Conservation (phyloP, 1,140 invertebrate genomes). For the Hylaeus anthracinus region DNA sequence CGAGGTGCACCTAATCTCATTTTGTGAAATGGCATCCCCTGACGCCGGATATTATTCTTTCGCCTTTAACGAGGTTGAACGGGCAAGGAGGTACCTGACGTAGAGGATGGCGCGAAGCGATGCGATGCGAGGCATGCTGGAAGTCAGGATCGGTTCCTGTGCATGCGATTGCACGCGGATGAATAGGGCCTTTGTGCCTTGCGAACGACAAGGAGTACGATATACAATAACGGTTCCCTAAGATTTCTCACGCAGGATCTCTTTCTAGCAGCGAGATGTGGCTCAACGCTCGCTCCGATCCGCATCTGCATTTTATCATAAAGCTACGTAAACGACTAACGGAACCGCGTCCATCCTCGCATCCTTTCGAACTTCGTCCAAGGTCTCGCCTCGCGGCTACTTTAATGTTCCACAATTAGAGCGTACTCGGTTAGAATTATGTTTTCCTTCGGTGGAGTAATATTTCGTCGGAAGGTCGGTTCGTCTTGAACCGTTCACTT, state of each 20-base stretch:
- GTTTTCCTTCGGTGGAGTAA: too few relatives aligned
- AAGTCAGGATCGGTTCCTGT: conserved; percentile 64
- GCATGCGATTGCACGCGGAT: conserved; percentile 63
- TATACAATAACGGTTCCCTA: conserved; percentile 65
- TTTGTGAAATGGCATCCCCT: conserved; percentile 16
- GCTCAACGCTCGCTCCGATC: conserved; percentile 45
- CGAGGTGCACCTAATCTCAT: conserved; percentile 24
- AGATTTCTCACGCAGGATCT: conserved; percentile 67
- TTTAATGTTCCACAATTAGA: too few relatives aligned
- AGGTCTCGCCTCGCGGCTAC: too few relatives aligned
- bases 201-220: conserved; percentile 64
- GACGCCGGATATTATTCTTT: conserved; percentile 46
- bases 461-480: too few relatives aligned
- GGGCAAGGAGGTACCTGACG: conserved; percentile 43
- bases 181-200: conserved; percentile 67
- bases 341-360: conserved; percentile 1
- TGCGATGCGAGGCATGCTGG: conserved; percentile 59
- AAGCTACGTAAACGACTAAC: conserved; percentile 53
- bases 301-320: conserved; percentile 43
- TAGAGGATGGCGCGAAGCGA: conserved; percentile 58
- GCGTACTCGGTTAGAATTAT: too few relatives aligned
- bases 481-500: too few relatives aligned
- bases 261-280: conserved; percentile 27
- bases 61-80: conserved; percentile 50
- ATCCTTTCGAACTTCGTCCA: not conserved